Conservation (phyloP, 1,140 invertebrate genomes). For the Drosophila persimilis region DNA sequence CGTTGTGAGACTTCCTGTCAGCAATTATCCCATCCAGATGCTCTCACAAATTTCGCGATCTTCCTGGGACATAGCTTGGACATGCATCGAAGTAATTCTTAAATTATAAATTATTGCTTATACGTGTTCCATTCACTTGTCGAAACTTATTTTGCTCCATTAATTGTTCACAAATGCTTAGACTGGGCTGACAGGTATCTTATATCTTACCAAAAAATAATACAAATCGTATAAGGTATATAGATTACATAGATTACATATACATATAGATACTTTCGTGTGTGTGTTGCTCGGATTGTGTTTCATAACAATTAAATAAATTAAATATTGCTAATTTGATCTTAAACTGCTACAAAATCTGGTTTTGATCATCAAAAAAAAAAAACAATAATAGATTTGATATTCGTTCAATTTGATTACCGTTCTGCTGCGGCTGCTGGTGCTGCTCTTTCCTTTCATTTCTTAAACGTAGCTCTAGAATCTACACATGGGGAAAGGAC, state of each 20-base stretch:
- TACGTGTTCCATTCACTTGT: background rate
- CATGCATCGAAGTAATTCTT: constrained; percentile 38
- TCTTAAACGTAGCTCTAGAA: constrained; percentile 23
- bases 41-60: too few species aligned
- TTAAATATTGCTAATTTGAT: constrained; percentile 69
- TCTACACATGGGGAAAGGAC: constrained; percentile 2
- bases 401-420: constrained; percentile 17
- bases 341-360: constrained; percentile 61
- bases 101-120: constrained; percentile 45
- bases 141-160: constrained; percentile 41
- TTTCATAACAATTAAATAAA: constrained; percentile 74
- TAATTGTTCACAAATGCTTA: constrained; percentile 40
- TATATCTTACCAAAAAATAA: constrained; percentile 60
- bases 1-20: too few species aligned
- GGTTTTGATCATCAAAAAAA: constrained; percentile 44
- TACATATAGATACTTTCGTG: constrained; percentile 44
- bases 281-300: constrained; percentile 45
- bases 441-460: background rate
- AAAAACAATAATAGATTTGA: constrained; percentile 11
- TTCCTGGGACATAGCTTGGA: background rate
- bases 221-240: constrained; percentile 58
- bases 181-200: constrained; percentile 24
- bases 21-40: too few species aligned
- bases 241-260: constrained; percentile 47
- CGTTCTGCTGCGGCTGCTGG: background rate